Evolutionary conservation across 2,888 invertebrate genomes (phyloP).

Genomic region (Lasioglossum marginatum): DNA sequence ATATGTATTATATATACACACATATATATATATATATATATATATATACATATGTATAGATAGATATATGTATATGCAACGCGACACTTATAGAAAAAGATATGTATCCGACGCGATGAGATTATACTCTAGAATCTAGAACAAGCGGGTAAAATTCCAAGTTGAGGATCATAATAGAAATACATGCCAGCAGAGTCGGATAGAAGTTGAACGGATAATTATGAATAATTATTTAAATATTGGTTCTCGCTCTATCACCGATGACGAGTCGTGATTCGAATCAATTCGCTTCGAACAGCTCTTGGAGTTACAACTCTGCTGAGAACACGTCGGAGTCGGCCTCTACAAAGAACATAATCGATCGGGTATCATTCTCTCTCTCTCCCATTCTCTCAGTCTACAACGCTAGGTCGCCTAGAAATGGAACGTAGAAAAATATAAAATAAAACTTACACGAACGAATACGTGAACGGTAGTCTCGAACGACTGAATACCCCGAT

Average conservation of each 20-base stretch:
- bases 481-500: constrained; percentile 20
- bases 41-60: constrained; percentile 38
- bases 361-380: constrained; percentile 12
- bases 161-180: constrained; percentile 1
- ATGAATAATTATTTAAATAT: not conserved
- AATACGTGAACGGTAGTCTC: constrained; percentile 39
- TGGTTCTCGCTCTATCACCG: not conserved
- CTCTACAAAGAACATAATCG: not conserved
- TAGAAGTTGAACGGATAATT: constrained; percentile 25
- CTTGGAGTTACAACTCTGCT: constrained; percentile 8
- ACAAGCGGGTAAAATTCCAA: constrained; percentile 47
- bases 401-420: constrained; percentile 37
- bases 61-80: constrained; percentile 45
- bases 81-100: constrained; percentile 58
- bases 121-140: constrained; percentile 40
- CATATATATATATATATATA: constrained; percentile 22
- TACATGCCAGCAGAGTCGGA: constrained; percentile 44
- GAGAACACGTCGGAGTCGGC: not conserved
- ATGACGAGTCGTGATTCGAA: not conserved
- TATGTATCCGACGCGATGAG: constrained; percentile 54
- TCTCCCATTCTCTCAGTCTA: not conserved
- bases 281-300: not conserved
- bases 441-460: constrained; percentile 62
- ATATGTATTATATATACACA: constrained; percentile 46
- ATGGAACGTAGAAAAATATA: constrained; percentile 65